Conservation (phyloP, 2,113 vertebrate species). For the Centropus unirufus region DNA sequence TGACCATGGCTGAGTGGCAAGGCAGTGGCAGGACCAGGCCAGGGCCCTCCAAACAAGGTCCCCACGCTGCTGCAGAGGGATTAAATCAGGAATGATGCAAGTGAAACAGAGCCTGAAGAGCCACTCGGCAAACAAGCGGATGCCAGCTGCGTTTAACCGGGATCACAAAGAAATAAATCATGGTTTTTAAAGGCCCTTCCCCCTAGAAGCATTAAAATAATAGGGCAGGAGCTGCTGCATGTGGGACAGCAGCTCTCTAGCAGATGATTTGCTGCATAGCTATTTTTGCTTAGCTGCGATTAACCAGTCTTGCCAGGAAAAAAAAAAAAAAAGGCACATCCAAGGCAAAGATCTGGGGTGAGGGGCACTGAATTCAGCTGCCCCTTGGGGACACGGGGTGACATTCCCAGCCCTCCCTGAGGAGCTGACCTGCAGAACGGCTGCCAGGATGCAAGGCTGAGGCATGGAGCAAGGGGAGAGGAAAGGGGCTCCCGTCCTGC, state of each 20-base stretch:
- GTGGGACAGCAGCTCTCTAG: conserved; percentile 23
- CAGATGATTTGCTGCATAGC: conserved; percentile 40
- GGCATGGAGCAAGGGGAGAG: neutral
- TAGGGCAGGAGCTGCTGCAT: conserved; percentile 31
- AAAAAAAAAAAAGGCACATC: neutral
- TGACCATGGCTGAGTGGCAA: neutral
- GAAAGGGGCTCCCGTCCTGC: neutral
- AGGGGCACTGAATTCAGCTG: neutral
- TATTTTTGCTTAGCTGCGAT: conserved; percentile 48
- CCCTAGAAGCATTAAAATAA: neutral
- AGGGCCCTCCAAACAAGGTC: neutral
- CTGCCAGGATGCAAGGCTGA: neutral
- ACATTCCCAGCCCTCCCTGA: neutral
- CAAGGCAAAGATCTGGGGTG: neutral
- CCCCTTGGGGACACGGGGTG: rapidly evolving
- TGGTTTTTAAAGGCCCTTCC: neutral
- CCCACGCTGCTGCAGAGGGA: neutral
- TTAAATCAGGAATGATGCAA: neutral
- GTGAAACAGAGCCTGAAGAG: neutral
- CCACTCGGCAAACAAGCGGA: neutral
- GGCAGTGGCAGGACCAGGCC: neutral
- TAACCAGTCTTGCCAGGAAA: neutral
- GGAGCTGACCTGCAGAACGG: neutral
- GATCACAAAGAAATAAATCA: neutral
- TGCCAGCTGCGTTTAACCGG: neutral